phyloP scores from a whole-genome alignment of 2,113 vertebrate genomes.

The Oncorhynchus tshawytscha region DNA sequence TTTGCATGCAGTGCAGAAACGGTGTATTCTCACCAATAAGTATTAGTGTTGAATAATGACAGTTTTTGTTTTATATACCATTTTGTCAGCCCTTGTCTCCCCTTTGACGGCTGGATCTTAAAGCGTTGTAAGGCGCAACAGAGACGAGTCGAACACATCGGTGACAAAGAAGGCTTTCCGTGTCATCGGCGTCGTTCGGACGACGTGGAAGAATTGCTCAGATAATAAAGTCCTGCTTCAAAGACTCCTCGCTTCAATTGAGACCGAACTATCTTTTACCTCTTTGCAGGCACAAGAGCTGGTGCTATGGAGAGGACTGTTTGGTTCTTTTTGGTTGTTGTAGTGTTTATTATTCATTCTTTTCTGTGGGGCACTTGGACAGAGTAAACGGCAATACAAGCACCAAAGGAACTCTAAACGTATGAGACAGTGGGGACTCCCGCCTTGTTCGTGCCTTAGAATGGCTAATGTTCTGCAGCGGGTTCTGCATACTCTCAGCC shows the following conservation, averaged over 20 bases:
- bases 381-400: conserved; percentile 91
- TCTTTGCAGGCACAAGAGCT: conserved; percentile 83
- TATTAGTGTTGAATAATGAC: conserved; percentile 36
- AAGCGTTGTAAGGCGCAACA: conserved; percentile 80
- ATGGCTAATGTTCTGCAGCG: background rate
- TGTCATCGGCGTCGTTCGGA: conserved; percentile 98
- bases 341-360: conserved; percentile 84
- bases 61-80: conserved; percentile 41
- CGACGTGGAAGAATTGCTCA: conserved; percentile 93
- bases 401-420: conserved; percentile 82
- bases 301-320: conserved; percentile 87
- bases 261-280: conserved; percentile 89
- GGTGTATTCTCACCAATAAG: no score
- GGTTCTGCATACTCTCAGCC: background rate
- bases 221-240: conserved; percentile 97
- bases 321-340: background rate
- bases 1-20: no score
- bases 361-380: conserved; percentile 84
- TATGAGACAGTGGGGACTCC: conserved; percentile 62
- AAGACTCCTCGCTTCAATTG: conserved; percentile 93
- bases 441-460: conserved; percentile 13
- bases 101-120: conserved; percentile 83
- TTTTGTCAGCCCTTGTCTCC: conserved; percentile 55
- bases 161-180: conserved; percentile 94
- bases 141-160: conserved; percentile 92